These are phyloP conservation scores for Meriones unguiculatus DNA, from an alignment of 2,113 vertebrate species.

Conservation along the genomic window DNA sequence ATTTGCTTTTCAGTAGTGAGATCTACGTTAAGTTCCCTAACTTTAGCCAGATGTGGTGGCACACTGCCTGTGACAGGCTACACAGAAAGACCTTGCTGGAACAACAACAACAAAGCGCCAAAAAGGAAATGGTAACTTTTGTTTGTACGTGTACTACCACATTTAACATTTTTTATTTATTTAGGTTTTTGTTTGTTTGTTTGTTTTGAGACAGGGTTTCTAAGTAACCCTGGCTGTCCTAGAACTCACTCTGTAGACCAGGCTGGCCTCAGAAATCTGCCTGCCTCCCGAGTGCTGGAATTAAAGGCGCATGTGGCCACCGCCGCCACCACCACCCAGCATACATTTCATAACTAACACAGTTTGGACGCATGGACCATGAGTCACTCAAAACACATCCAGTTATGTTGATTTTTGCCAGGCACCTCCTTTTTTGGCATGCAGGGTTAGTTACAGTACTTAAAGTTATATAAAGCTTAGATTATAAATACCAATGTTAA, in stretches of 20 bases:
- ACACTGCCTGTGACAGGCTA: not conserved
- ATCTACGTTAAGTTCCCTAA: not conserved
- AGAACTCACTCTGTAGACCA: too few relatives aligned
- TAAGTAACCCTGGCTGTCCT: too few relatives aligned
- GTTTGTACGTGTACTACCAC: not conserved
- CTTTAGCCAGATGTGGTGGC: not conserved
- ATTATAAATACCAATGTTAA: not conserved
- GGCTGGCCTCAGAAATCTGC: too few relatives aligned
- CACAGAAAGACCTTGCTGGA: too few relatives aligned
- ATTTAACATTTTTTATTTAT: not conserved
- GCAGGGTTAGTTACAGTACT: not conserved
- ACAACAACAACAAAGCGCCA: not conserved
- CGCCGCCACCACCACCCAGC: too few relatives aligned
- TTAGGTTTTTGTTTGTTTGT: too few relatives aligned
- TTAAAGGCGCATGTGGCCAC: too few relatives aligned
- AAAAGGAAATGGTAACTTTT: not conserved
- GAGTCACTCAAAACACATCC: not conserved
- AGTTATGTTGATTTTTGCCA: not conserved
- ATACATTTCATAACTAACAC: not conserved
- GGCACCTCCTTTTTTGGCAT: not conserved
- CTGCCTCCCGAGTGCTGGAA: too few relatives aligned
- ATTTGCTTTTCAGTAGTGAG: not conserved
- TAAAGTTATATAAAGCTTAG: not conserved
- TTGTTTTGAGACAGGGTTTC: too few relatives aligned
- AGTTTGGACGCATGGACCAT: not conserved